Evolutionary conservation across 2,797 vertebrate species (phyloP), one percentile per base, ranked within the genome.

Genomic region (Pteronotus mesoamericanus): DNA sequence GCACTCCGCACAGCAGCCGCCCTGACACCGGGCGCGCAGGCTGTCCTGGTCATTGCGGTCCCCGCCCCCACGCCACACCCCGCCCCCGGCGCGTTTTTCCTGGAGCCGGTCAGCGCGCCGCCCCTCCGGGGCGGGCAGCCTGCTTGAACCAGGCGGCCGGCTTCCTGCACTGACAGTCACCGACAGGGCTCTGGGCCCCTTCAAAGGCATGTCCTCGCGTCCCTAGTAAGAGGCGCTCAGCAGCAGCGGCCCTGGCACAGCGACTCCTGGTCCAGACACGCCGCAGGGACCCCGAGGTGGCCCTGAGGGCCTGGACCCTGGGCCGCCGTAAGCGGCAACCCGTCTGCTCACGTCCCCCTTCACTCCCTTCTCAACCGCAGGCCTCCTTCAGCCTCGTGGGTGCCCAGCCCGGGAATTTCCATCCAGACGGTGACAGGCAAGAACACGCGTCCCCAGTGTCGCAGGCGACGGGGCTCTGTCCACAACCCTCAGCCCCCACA

Each of bases 101-200:
- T 29, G 83, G 59, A 90, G 37, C 24, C 78, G 80, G 22, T 24
- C 66, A 22, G n/a, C 77, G 46, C 57, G 64, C 39, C 44, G 37
- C 88, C 89, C 93, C 24, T 78, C 37, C 21, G 34, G 18, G 18
- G 24, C 19, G 37, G 85, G 55, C 82, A 64, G 59, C 79, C 79
- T 82, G 42, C 78, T 85, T 68, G 37, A 90, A 24, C 66, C 24
- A 77, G 86, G 55, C 26, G 34, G 46, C 37, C 39, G 48, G 8
- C 57, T 87, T 96, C 42, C 84, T 84, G 68, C 92, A 37, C 75
- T 68, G 57, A 80, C 29, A 39, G n/a, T 29, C 71, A 21, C n/a
- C n/a, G n/a, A n/a, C n/a, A 37, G 34, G 22, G 18, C 19, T 32
- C 69, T 77, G 34, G 37, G 8, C 29, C 39, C 34, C 32, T 86